Evolutionary conservation across 2,797 vertebrate species (phyloP), one percentile per base, ranked within the genome.

Genomic region (Lophura swinhoii): DNA sequence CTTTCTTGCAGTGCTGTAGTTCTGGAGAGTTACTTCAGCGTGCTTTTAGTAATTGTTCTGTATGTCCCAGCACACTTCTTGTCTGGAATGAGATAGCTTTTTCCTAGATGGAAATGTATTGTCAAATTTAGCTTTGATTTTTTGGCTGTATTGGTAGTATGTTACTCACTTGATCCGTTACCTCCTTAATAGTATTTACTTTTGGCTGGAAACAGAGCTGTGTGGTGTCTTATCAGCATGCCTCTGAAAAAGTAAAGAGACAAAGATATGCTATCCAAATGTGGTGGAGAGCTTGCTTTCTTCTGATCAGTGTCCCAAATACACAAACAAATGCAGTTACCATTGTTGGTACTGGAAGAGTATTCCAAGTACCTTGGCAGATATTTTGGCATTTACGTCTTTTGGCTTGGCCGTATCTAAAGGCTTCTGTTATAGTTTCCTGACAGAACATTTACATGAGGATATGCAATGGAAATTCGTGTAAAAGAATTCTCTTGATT

Each of bases 401-500:
- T 90, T 59, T 88, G 75, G 66, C 86, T 20, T 43, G 62, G 39
- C 24, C 4, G 0, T 84, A 62, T 62, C 60, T 49, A 20, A 76
- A 84, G 56, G 86, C 10, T 84, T 90, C 64, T 87, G 66, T 93
- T 88, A 58, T 53, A 28, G 46, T 74, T 93, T 91, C 55, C 68
- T 29, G 18, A 68, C 31, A 43, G 82, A 77, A 9, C 11, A 16
- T 88, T 93, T 83, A 46, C 35, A 44, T 89, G 88, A 69, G 69
- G 77, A 83, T 94, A 41, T 49, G 69, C 68, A 77, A 78, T 77
- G 62, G 95, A 85, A 91, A 84, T 80, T 66, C 35, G 60, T 77
- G 58, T 82, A 14, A 62, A 94, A 84, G 81, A 78, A 88, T 74
- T 60, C 64, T 62, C 56, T 46, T 85, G 78, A 88, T 74, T 64